Base-by-base conservation (phyloP, 1,140 invertebrate species). In the Philopotamus ludificatus region DNA sequence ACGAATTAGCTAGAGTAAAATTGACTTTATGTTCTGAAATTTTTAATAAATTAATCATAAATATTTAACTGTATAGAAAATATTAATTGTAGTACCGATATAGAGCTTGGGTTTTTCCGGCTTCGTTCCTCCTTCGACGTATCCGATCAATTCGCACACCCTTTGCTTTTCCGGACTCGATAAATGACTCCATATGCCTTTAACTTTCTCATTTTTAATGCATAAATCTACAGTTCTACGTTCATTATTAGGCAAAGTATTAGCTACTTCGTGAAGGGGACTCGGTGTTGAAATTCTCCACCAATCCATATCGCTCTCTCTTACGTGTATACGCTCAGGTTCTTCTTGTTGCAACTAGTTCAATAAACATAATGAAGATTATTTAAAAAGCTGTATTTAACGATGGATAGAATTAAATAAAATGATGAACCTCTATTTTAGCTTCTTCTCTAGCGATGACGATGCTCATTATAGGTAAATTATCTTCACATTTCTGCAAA, bases 401-500 rank as follows among this genome's bases (percentile, higher is more conserved):
- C n/a, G 12, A 10, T 16, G 4, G 44, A 39, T 34, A 34, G 12
- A 34, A 7, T 34, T 34, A 34, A 12, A 34, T 7, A 34, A 34
- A 51, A 20, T 20, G 2, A 70, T 73, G 77, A 74, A 90, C 87
- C 76, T 87, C 81, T 71, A 87, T 83, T 73, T 89, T 87, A n/a
- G 89, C 89, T 66, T 92, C 86, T 75, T 92, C 89, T 68, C 90
- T 82, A 0, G 90, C 91, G 62, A 92, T 85, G 1, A 93, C 82
- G 20, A 93, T 89, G 55, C 89, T 91, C 41, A 88, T 76, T 23
- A 93, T 86, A 44, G 86, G 85, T 34, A 94, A 76, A 58, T 79
- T 82, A 67, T 92, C 89, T 76, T 93, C 91, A 49, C 89, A 83
- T 69, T 89, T 85, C 73, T 89, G 86, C 44, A 93, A 74, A 74